These are phyloP conservation scores for Trachelipus rathkii DNA, from an alignment of 1,140 invertebrate species.

Conservation along the genomic window DNA sequence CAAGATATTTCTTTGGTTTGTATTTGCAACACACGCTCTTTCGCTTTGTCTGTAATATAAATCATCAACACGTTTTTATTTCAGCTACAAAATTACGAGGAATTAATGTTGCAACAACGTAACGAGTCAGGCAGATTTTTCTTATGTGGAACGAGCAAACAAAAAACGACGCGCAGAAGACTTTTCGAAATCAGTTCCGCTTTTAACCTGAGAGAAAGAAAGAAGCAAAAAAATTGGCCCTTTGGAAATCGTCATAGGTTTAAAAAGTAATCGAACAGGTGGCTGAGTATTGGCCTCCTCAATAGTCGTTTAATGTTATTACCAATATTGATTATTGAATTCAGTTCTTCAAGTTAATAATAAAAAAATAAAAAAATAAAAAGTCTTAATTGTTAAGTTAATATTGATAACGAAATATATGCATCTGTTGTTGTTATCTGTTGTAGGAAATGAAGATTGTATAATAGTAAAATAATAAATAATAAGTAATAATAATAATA, in stretches of 20 bases:
- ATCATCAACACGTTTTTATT: not conserved
- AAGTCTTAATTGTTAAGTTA: slow-evolving; percentile 3
- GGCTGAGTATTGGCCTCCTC: not conserved
- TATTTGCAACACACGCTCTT: too few species aligned
- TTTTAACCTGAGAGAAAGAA: too few species aligned
- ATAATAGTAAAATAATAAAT: too few species aligned
- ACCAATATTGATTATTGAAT: slow-evolving; percentile 2
- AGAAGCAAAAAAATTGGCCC: not conserved
- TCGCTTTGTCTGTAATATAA: slow-evolving; percentile 2
- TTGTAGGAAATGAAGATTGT: too few species aligned
- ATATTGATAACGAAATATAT: slow-evolving; percentile 4
- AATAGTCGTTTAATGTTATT: slow-evolving; percentile 6
- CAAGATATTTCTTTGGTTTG: too few species aligned
- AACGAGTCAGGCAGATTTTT: not conserved
- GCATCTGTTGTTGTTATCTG: too few species aligned
- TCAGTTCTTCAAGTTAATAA: not conserved
- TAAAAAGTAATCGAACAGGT: not conserved
- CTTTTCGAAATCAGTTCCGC: not conserved
- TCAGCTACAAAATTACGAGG: too few species aligned
- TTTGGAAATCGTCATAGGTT: too few species aligned
- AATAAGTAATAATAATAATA: too few species aligned
- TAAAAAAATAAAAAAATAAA: not conserved
- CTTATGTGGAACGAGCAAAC: not conserved
- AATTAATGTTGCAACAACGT: slow-evolving; percentile 8
- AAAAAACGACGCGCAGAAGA: not conserved